Percentiles rank a stretch among this genome's conserved stretches.
Conservation (phyloP, 2,888 invertebrate species). For the Agapetus fuscipes region DNA sequence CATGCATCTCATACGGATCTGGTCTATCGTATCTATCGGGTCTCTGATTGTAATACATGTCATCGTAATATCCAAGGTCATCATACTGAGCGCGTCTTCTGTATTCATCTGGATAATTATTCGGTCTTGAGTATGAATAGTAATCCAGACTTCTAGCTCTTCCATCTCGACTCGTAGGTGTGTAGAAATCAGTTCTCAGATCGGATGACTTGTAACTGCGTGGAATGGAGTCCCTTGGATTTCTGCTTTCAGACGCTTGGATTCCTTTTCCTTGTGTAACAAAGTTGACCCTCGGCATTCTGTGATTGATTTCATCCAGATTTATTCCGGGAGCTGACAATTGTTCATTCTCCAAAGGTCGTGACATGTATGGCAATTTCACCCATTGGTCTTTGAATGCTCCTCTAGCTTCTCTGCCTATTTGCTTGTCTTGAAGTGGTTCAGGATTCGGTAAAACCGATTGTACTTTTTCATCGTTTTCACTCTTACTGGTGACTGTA, state of each 20-base stretch:
- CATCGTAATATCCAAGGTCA: slow-evolving; percentile 34
- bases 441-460: slow-evolving; percentile 36
- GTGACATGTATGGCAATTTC: slow-evolving; percentile 41
- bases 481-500: slow-evolving; percentile 36
- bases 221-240: slow-evolving; percentile 41
- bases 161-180: slow-evolving; percentile 34
- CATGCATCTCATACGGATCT: no score
- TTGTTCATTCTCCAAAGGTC: slow-evolving; percentile 35
- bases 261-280: slow-evolving; percentile 51
- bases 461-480: slow-evolving; percentile 28
- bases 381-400: slow-evolving; percentile 53
- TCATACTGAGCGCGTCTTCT: slow-evolving; percentile 31
- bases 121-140: slow-evolving; percentile 40
- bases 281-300: slow-evolving; percentile 57
- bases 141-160: slow-evolving; percentile 33
- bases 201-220: slow-evolving; percentile 34
- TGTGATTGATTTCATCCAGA: slow-evolving; percentile 45
- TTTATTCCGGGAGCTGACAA: slow-evolving; percentile 44
- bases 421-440: slow-evolving; percentile 41
- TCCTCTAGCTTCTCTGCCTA: slow-evolving; percentile 47
- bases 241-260: slow-evolving; percentile 41
- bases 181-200: slow-evolving; percentile 39
- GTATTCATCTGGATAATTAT: slow-evolving; percentile 41
- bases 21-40: slow-evolving; percentile 34
- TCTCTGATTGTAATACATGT: slow-evolving; percentile 34